Base-by-base conservation (phyloP, 2,888 invertebrate genomes). In the Mesoligia furuncula region DNA sequence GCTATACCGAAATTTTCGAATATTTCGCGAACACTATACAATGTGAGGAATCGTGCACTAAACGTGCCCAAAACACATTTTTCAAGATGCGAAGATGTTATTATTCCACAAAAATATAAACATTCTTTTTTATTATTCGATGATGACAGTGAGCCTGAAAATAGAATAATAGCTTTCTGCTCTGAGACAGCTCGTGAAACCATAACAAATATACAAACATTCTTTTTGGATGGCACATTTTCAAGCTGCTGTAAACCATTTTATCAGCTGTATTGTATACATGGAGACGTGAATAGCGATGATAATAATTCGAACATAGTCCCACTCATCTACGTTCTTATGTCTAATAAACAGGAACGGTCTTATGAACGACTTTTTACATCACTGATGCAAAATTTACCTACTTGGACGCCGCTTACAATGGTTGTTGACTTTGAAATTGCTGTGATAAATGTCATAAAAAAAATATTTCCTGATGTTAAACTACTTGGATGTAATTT, bases 331-430 rank as follows among this genome's bases (percentile, higher is more conserved):
- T 75, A 75, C 42, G 75, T 75, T 64, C 73, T 76, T 68, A 75
- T 80, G 51, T 39, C 69, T 27, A 69, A 73, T 73, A 75, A 75
- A 48, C 36, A 79, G 59, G 61, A 79, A 75, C 27, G 59, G 64
- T 75, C 73, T 67, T 79, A 75, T 48, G 17, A 75, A 75, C 64
- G 61, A 79, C 72, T 80, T 77, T 73, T 80, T 45, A 77, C 17
- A 73, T 76, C 73, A 51, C 39, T 79, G 17, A 59, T 68, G 71
- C 70, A 79, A 79, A 75, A 79, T 75, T 62, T 79, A 57, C 42
- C 74, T 24, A 54, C n/a, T n/a, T 79, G 79, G 75, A 71, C 31
- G n/a, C 57, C 57, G n/a, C n/a, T n/a, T 57, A 57, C n/a, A 72
- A 75, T 75, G 36, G 42, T 75, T n/a, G 75, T 75, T 24, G 76